Evolutionary conservation across 2,888 invertebrate species (phyloP), one percentile per base, ranked within the genome.

Genomic region (Watsonalla binaria): DNA sequence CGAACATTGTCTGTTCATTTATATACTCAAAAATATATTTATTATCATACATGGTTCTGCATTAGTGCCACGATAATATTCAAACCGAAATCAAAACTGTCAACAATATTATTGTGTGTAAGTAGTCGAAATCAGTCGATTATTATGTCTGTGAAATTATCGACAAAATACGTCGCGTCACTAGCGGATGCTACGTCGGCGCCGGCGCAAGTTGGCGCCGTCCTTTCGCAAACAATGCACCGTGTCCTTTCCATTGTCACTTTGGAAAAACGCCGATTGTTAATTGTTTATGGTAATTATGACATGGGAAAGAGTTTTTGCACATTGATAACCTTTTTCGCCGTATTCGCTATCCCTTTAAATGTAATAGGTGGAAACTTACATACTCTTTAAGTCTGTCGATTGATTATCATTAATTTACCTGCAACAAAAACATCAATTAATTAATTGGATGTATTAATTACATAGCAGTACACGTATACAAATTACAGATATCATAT

Each of bases 131-230:
- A 72, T 73, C 66, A 62, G 65, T 65, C 58, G 70, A 69, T 74
- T 79, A 74, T 77, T 78, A 76, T 76, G 77, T 65, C 70, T 69
- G 54, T 61, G 58, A 63, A 62, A 66, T 65, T 73, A 78, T 80
- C 80, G 83, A 79, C 70, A 70, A 59, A 70, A 72, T 71, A 70
- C 54, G 61, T 54, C 56, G 60, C 88, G 74, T 70, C 84, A 86
- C 87, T 89, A 88, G 84, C 90, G 90, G 87, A 89, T 84, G 82
- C 80, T 73, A 55, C 66, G 71, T 79, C 81, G 80, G 60, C 59
- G 62, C 62, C 63, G 61, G 66, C 67, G 46, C 48, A 46, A 14
- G 49, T 35, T 37, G 74, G 80, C 80, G 76, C 82, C 83, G 70
- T 58, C 55, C 68, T 76, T 76, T 78, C 76, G 77, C 84, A 81